Evolutionary conservation across 2,797 vertebrate species (phyloP).

Genomic region (Notolabrus celidotus): DNA sequence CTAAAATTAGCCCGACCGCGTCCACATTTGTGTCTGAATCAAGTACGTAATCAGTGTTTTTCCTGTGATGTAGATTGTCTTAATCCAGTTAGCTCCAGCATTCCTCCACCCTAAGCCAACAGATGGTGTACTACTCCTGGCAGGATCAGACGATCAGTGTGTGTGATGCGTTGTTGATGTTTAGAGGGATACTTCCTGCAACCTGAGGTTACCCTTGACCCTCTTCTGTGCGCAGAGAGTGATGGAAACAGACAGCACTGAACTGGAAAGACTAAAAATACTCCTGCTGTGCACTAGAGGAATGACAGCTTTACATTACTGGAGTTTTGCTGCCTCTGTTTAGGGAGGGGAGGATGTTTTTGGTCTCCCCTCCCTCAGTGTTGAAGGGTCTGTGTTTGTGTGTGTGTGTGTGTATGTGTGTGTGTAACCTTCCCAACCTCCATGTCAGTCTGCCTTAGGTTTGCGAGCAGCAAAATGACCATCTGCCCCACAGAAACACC

Average conservation of each 20-base stretch:
- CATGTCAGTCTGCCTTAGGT: slow-evolving; percentile 24
- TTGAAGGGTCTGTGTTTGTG: background rate
- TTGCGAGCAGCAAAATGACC: slow-evolving; percentile 9
- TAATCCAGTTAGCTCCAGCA: background rate
- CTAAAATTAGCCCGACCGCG: background rate
- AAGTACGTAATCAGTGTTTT: background rate
- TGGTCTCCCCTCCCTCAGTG: background rate
- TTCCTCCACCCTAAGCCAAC: background rate
- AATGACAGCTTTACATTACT: background rate
- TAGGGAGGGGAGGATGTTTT: background rate
- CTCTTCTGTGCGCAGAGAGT: background rate
- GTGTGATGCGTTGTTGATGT: background rate
- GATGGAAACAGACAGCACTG: background rate
- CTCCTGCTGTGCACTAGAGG: background rate
- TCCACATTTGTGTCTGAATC: background rate
- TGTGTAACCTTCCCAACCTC: slow-evolving; percentile 12
- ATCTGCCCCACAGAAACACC: slow-evolving; percentile 23
- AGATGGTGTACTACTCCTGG: slow-evolving; percentile 1
- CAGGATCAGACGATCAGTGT: background rate
- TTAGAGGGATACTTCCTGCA: background rate
- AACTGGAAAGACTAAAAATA: background rate
- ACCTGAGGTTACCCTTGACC: background rate
- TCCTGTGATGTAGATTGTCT: background rate
- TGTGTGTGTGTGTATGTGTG: background rate
- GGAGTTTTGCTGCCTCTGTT: background rate